Percentiles rank a stretch among this genome's conserved stretches.
phyloP scores from a whole-genome alignment of 2,888 invertebrate species.

The Trypoxylon attenuatum region DNA sequence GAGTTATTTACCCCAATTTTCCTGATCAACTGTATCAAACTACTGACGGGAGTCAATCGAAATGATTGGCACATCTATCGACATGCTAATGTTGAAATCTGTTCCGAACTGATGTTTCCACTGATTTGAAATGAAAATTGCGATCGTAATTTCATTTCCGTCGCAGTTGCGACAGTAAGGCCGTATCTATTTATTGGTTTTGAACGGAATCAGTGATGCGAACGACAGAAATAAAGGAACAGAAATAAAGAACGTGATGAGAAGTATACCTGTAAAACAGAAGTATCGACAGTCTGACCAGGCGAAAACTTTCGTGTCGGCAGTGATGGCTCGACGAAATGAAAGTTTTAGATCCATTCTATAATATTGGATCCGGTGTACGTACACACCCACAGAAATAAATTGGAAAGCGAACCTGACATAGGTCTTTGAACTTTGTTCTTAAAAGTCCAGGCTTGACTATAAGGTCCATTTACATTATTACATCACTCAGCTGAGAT shows the following conservation, averaged over 20 bases:
- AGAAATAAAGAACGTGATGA: not conserved
- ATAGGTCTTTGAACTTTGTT: slow-evolving; percentile 5
- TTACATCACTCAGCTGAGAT: too few relatives aligned
- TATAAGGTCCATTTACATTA: too few relatives aligned
- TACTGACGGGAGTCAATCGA: too few relatives aligned
- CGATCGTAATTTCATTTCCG: not conserved
- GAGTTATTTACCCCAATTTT: not conserved
- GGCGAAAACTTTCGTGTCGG: not conserved
- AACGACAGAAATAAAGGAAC: not conserved
- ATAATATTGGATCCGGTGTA: not conserved
- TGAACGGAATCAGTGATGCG: not conserved
- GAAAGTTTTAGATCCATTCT: slow-evolving; percentile 2
- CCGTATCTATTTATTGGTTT: not conserved
- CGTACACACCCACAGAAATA: not conserved
- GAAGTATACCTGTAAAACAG: not conserved
- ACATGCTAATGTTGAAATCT: too few relatives aligned
- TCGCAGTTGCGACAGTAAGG: not conserved
- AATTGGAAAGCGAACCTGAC: slow-evolving; percentile 6
- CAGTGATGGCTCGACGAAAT: not conserved
- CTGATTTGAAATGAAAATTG: too few relatives aligned
- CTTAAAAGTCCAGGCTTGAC: slow-evolving; percentile 10
- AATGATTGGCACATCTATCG: too few relatives aligned
- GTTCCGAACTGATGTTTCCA: too few relatives aligned
- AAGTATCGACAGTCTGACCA: not conserved
- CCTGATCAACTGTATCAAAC: not conserved